Base-by-base conservation (phyloP, 2,797 vertebrate genomes). In the Hemitrygon akajei region DNA sequence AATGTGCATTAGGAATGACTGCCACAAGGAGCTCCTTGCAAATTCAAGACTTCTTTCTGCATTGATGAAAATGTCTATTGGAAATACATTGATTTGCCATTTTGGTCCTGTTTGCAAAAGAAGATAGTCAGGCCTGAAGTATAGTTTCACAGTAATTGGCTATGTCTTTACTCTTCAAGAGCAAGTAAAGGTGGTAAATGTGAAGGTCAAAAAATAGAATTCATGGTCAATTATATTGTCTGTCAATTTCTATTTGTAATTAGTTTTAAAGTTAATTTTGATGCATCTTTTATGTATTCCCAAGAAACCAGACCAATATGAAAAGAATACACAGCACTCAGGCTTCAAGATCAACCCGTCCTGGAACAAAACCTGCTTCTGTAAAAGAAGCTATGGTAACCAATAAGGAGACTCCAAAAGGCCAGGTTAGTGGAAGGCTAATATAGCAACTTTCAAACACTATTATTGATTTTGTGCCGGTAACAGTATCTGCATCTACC, bases 391-490 rank as follows among this genome's bases (percentile, higher is more conserved):
- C 75, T 56, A 56, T 22, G 11, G 25, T 40, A 75, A 27, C 14
- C 73, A 73, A 73, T 69, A 92, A 76, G 11, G 69, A 27, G 75
- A n/a, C 37, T 76, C 25, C 71, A 47, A n/a, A 93, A n/a, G 37
- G 7, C 91, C 91, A 27, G 91, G 91, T 93, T 89, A 20, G 86
- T 89, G 60, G 63, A 69, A 89, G 18, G 34, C 3, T 79, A 79
- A 4, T 37, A 79, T 4, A 69, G 66, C n/a, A 89, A 18, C 34
- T 37, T 89, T 66, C 69, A 30, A 66, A 37, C 7, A 73, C 34
- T 87, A 6, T 87, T n/a, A 20, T 63, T 18, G 30, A 63, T 66
- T 58, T 7, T 34, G 18, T 69, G 16, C 63, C 20, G 7, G 18
- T 20, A 66, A 69, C 12, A 66, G 34, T 63, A 37, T 7, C 71